Base-by-base conservation (phyloP, 2,797 vertebrate genomes). In the Rhynchotus rufescens region DNA sequence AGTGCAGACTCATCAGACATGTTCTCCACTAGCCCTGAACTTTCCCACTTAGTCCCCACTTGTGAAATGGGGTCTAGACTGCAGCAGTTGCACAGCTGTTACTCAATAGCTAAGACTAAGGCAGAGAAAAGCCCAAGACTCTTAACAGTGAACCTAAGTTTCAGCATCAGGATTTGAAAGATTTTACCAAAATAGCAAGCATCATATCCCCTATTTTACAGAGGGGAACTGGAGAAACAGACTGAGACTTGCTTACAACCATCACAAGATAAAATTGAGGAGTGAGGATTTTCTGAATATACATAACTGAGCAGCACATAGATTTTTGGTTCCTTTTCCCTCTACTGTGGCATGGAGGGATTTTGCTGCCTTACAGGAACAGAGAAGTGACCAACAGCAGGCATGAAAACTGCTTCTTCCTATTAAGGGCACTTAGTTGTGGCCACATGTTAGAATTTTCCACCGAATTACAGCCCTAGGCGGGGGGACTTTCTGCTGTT, bases 1-100 rank as follows among this genome's bases (percentile, higher is more conserved):
- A 68, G 59, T 21, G 51, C 12, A 38, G 0, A 2, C 26, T 38
- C 73, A 77, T 9, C 1, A 0, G 1, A 3, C 69, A n/a, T 40
- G 12, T 79, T 14, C 38, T 79, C 25, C 14, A 15, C 26, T 56
- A n/a, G 28, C 28, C 52, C 28, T 28, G n/a, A 56, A 56, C 10
- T 30, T 6, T 44, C 20, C 56, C 67, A 4, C 34, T 74, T 84
- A 49, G 54, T 15, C 80, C 54, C 12, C 11, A 8, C 0, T 56
- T 80, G 32, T 49, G n/a, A 73, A 20, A 32, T 21, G 51, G 7
- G 40, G 17, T 61, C 32, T 32, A 10, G 28, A 65, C 34, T 51
- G 32, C 3, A 2, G 16, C 54, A 13, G 11, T 7, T 20, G 60
- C 9, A 22, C 4, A 86, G 21, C 30, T 57, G 6, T 47, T 23